A percentile compares a stretch with the other conserved stretches of the same genome.
Evolutionary conservation across 2,113 vertebrate species (phyloP).

Genomic region (Piaya cayana): DNA sequence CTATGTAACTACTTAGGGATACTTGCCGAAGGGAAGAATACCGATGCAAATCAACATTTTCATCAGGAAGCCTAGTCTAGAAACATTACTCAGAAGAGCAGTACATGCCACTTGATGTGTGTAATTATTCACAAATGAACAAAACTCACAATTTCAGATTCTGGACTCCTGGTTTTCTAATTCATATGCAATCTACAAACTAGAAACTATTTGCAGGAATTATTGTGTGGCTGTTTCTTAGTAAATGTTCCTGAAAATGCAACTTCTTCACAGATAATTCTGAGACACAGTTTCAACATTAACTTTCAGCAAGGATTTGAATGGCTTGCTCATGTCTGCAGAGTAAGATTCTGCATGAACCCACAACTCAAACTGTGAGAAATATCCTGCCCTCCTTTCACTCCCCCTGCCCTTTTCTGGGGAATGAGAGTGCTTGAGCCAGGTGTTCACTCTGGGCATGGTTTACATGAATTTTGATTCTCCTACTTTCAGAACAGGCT

Average conservation of each 20-base stretch:
- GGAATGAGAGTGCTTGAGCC: background rate
- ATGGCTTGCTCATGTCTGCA: background rate
- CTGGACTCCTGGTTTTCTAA: background rate
- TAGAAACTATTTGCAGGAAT: background rate
- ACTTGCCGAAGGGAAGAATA: background rate
- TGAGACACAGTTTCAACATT: background rate
- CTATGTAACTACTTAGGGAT: background rate
- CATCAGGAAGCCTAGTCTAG: background rate
- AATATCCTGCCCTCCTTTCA: background rate
- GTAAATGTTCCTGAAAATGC: background rate
- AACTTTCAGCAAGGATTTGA: background rate
- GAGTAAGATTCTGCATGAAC: background rate
- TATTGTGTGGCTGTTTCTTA: background rate
- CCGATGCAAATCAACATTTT: background rate
- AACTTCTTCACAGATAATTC: background rate
- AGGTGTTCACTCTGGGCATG: background rate
- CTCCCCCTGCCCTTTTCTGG: background rate
- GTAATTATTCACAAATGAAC: background rate
- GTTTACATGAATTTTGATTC: background rate
- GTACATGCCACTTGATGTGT: background rate
- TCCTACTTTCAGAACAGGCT: background rate
- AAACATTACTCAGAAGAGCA: background rate
- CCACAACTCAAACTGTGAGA: background rate
- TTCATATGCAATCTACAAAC: background rate
- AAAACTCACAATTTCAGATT: background rate